These are phyloP conservation scores for Coluber constrictor DNA, from an alignment of 2,797 vertebrate genomes.

Conservation along the genomic window DNA sequence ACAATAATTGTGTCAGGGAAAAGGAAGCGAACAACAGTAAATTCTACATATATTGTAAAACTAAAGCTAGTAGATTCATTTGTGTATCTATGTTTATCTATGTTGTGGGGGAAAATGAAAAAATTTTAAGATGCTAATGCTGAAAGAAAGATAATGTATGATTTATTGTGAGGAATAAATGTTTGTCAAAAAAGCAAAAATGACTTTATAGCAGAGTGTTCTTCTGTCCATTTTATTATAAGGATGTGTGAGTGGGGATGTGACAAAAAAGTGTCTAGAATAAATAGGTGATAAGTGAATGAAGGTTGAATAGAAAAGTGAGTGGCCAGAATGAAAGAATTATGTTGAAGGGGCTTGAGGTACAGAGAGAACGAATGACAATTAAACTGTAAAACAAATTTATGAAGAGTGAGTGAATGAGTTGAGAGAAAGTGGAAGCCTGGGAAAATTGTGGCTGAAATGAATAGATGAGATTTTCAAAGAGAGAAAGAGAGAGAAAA, in stretches of 20 bases:
- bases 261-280: background rate
- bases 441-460: background rate
- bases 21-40: background rate
- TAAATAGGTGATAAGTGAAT: background rate
- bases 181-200: background rate
- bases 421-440: background rate
- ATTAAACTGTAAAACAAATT: background rate
- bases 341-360: background rate
- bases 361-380: background rate
- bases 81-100: background rate
- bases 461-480: background rate
- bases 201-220: background rate
- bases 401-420: background rate
- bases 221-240: background rate
- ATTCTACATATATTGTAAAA: background rate
- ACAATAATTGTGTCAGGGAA: background rate
- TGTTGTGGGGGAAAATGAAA: background rate
- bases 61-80: background rate
- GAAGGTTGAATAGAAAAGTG: background rate
- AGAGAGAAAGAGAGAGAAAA: background rate
- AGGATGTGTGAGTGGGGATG: background rate
- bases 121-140: background rate
- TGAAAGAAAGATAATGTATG: background rate
- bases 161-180: background rate
- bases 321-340: background rate